A percentile compares a stretch with the other conserved stretches of the same genome.
These are phyloP conservation scores for Lasioglossum villosulum DNA, from an alignment of 2,888 invertebrate genomes.

Conservation along the genomic window DNA sequence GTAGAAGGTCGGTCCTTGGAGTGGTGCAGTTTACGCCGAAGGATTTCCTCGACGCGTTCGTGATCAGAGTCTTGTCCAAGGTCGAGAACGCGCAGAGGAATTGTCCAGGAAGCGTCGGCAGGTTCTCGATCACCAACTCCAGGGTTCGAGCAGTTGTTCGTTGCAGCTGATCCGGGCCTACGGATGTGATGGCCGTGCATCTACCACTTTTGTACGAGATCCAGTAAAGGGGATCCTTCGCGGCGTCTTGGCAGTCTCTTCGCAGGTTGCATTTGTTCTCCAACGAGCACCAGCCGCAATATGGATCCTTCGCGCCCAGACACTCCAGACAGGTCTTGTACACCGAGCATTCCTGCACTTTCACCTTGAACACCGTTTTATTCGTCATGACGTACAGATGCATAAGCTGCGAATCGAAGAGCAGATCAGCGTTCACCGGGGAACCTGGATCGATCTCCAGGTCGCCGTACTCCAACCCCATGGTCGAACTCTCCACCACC, in stretches of 20 bases:
- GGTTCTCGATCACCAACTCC: conserved; percentile 97
- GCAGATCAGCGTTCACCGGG: conserved; percentile 94
- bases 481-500: conserved; percentile 93
- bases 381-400: conserved; percentile 98
- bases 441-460: conserved; percentile 93
- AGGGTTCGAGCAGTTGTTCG: conserved; percentile 96
- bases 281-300: conserved; percentile 98
- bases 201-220: conserved; percentile 98
- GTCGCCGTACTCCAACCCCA: conserved; percentile 96
- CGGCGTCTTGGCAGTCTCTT: conserved; percentile 96
- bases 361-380: conserved; percentile 96
- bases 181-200: conserved; percentile 97
- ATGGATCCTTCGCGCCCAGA: conserved; percentile 97
- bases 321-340: conserved; percentile 96
- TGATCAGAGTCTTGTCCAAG: conserved; percentile 94
- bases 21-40: conserved; percentile 98
- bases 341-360: conserved; percentile 96
- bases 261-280: conserved; percentile 98
- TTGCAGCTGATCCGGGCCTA: conserved; percentile 95
- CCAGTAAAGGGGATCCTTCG: conserved; percentile 97
- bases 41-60: conserved; percentile 95
- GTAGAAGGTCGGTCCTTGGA: conserved; percentile 96
- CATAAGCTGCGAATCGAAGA: conserved; percentile 95
- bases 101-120: conserved; percentile 95
- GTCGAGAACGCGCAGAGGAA: conserved; percentile 97